phyloP scores from a whole-genome alignment of 1,140 invertebrate species.

The Bombus consobrinus region DNA sequence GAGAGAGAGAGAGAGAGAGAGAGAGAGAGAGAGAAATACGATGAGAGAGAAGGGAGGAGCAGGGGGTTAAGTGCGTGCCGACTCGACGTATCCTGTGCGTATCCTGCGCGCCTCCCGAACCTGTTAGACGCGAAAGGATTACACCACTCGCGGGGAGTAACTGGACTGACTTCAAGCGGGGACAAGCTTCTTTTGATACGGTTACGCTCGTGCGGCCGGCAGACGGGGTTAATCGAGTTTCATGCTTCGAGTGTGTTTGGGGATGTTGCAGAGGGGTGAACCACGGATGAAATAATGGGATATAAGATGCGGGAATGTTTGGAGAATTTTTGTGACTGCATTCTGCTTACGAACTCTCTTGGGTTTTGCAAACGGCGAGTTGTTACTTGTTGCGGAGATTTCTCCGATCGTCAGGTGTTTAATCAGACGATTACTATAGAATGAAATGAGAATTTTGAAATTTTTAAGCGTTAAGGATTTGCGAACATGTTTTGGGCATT shows the following conservation, averaged over 20 bases:
- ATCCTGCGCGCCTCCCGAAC: conserved; percentile 41
- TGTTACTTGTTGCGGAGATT: neutral
- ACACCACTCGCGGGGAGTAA: conserved; percentile 38
- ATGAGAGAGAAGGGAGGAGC: neutral
- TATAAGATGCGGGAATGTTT: neutral
- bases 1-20: neutral
- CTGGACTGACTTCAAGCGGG: conserved; percentile 28
- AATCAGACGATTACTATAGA: no score
- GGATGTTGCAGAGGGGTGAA: neutral
- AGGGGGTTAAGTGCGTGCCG: conserved; percentile 22
- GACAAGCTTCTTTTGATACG: conserved; percentile 23
- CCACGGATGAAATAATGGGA: neutral
- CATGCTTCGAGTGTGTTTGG: conserved; percentile 20
- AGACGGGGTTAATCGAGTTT: conserved; percentile 37
- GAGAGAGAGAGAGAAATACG: neutral
- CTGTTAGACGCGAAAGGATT: conserved; percentile 50
- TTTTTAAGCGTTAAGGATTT: no score
- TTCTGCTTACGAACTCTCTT: neutral
- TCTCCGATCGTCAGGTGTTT: no score
- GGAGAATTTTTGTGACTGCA: neutral
- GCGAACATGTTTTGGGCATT: no score
- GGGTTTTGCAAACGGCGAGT: neutral
- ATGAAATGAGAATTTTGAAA: no score
- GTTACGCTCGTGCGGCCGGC: conserved; percentile 1
- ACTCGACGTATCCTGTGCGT: conserved; percentile 14